A percentile compares a stretch with the other conserved stretches of the same genome.
Evolutionary conservation across 2,797 vertebrate genomes (phyloP).

Genomic region (Taenioides sp.): DNA sequence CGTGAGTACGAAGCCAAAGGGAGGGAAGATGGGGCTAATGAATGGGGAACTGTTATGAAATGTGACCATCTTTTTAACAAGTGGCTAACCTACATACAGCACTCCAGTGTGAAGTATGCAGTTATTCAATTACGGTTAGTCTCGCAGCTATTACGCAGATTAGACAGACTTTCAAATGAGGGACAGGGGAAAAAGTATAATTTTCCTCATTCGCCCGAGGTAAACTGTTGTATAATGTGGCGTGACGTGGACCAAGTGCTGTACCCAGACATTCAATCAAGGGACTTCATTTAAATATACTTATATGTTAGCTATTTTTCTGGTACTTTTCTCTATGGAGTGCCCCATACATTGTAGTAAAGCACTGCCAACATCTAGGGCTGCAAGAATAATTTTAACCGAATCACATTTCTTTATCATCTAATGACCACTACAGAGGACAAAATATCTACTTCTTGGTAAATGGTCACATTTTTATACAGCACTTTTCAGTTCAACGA

Average conservation of each 20-base stretch:
- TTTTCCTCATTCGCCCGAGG: conserved; percentile 37
- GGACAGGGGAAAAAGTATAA: conserved; percentile 27
- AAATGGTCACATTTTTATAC: no score
- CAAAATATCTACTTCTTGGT: no score
- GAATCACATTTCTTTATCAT: not conserved
- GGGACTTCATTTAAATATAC: not conserved
- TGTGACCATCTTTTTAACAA: conserved; percentile 37
- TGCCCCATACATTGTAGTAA: no score
- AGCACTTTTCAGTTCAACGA: no score
- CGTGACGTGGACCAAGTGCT: conserved; percentile 30
- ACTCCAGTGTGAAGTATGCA: conserved; percentile 33
- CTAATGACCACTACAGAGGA: not conserved
- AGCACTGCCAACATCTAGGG: no score
- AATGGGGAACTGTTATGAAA: conserved; percentile 50
- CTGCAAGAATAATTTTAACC: not conserved
- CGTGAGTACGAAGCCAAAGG: conserved; percentile 39
- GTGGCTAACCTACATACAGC: conserved; percentile 39
- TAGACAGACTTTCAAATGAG: conserved; percentile 51
- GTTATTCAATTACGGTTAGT: conserved; percentile 25
- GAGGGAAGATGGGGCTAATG: conserved; percentile 60
- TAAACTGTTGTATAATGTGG: conserved; percentile 22
- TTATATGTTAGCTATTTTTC: not conserved
- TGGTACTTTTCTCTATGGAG: not conserved
- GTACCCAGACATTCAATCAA: not conserved
- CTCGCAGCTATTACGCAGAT: conserved; percentile 42